Conservation (phyloP, 2,113 vertebrate genomes). For the Condylura cristata region DNA sequence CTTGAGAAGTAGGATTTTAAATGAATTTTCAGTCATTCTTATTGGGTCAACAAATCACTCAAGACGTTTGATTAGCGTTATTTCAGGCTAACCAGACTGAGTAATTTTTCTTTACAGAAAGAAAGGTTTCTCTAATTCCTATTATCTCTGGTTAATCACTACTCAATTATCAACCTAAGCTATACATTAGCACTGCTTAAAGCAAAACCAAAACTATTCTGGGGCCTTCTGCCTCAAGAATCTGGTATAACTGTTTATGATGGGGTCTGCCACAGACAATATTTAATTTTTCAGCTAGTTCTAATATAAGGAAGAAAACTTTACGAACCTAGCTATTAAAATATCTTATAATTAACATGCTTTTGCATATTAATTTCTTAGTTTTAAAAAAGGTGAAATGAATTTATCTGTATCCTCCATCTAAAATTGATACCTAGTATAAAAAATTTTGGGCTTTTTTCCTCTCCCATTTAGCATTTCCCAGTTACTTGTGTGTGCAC, state of each 20-base stretch:
- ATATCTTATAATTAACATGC: slow-evolving; percentile 25
- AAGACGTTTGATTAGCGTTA: slow-evolving; percentile 33
- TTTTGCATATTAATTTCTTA: slow-evolving; percentile 14
- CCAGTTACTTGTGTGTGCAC: background rate
- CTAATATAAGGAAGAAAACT: slow-evolving; percentile 25
- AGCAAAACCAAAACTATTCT: background rate
- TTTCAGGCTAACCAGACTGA: background rate
- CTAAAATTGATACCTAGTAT: slow-evolving; percentile 3
- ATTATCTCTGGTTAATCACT: slow-evolving; percentile 10
- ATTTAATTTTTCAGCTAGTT: slow-evolving; percentile 24
- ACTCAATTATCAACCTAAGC: background rate
- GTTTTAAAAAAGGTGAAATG: background rate
- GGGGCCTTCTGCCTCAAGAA: background rate
- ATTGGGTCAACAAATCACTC: background rate
- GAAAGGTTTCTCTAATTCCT: slow-evolving; percentile 1
- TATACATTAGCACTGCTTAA: background rate
- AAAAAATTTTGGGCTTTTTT: background rate
- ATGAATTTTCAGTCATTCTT: slow-evolving; percentile 1
- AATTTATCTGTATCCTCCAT: background rate
- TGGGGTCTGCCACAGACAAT: background rate
- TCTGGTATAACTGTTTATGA: background rate
- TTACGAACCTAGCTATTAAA: background rate
- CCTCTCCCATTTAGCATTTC: background rate
- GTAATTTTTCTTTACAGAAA: slow-evolving; percentile 30
- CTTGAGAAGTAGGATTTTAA: background rate